Evolutionary conservation across 2,113 vertebrate genomes (phyloP).

Genomic region (Prochilodus magdalenae): DNA sequence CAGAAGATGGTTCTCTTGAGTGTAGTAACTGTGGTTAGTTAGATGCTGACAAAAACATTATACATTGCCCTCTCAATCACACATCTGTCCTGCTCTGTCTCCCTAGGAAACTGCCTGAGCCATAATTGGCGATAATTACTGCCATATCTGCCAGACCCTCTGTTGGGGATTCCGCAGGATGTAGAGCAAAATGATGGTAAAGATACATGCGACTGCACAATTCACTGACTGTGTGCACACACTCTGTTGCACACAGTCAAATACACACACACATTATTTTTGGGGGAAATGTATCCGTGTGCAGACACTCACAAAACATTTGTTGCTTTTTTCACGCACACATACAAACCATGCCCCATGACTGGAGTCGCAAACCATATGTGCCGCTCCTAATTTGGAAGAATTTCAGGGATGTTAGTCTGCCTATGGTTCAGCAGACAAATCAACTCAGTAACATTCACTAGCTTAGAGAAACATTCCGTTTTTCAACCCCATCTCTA

Average conservation of each 20-base stretch:
- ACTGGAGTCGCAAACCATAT: slow-evolving; percentile 41
- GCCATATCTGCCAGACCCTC: slow-evolving; percentile 41
- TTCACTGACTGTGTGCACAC: slow-evolving; percentile 12
- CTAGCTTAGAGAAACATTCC: background rate
- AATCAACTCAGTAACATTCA: background rate
- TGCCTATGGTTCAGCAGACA: slow-evolving; percentile 11
- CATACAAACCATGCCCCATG: slow-evolving; percentile 14
- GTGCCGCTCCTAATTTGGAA: slow-evolving; percentile 47
- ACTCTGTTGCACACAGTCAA: background rate
- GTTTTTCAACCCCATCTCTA: background rate
- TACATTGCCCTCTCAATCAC: background rate
- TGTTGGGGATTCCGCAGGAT: slow-evolving; percentile 40
- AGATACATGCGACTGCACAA: slow-evolving; percentile 18
- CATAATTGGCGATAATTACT: slow-evolving; percentile 46
- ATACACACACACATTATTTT: background rate
- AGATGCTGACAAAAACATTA: background rate
- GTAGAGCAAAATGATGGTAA: slow-evolving; percentile 38
- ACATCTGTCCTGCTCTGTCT: background rate
- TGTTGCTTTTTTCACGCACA: background rate
- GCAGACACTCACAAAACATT: background rate
- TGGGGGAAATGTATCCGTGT: background rate
- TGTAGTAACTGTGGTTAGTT: slow-evolving; percentile 13
- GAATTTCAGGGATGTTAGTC: slow-evolving; percentile 41
- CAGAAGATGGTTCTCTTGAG: slow-evolving; percentile 19
- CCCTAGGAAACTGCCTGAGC: slow-evolving; percentile 23